Base-by-base conservation (phyloP, 2,113 vertebrate species). In the Tachuris rubrigastra region DNA sequence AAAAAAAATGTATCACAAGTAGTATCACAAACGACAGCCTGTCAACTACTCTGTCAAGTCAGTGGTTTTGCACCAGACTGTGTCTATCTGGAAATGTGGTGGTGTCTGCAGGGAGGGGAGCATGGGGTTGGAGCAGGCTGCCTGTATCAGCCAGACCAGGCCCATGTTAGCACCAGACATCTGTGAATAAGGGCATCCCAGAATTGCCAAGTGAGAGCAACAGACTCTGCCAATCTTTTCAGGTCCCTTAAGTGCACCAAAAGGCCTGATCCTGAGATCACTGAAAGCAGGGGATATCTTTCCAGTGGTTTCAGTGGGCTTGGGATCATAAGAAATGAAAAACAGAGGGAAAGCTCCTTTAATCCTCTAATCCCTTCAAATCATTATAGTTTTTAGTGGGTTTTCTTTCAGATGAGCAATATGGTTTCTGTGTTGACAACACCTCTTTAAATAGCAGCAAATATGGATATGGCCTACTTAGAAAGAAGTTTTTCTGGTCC, bases 351-450 rank as follows among this genome's bases (percentile, higher is more conserved):
- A 96, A 87, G 53, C 63, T 90, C 49, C 8, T 90, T 90, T 90
- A 95, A 97, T 95, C 90, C 58, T 88, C 60, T 95, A 87, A 94
- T 95, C 90, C 49, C 66, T 75, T 90, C 82, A 88, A 77, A 88
- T 56, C 78, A 75, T 94, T 92, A 81, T 5, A 14, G 4, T 58
- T 95, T 86, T 78, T 87, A 72, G 60, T 62, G 66, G 46, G n/a
- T 90, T 92, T 95, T 95, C 78, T 91, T 94, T 69, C 76, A 90
- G 44, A 75, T 87, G 62, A 88, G 73, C 85, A 84, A 37, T 75
- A 72, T 72, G 41, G 18, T 96, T 95, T 96, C 66, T 89, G 16
- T 94, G 90, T 82, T 94, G 80, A 79, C 66, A 89, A 14, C 35
- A 59, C 68, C 83, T 89, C 75, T 84, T 90, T 92, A 84, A 90